These are phyloP conservation scores for Chymomyza fuscimana DNA, from an alignment of 2,888 invertebrate species.

Conservation along the genomic window DNA sequence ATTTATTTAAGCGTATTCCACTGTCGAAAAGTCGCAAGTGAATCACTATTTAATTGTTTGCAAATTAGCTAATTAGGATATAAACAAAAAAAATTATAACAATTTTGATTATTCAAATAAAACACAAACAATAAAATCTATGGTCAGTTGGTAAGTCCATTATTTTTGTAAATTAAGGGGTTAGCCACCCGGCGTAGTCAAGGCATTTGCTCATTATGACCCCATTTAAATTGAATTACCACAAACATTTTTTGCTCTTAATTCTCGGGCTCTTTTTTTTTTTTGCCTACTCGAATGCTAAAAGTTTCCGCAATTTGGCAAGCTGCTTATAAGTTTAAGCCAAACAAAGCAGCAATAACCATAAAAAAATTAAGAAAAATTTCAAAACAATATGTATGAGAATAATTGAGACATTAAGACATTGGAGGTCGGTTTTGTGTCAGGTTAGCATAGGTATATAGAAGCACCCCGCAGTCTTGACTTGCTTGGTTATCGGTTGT, in stretches of 20 bases:
- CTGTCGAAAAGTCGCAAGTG: too few species aligned
- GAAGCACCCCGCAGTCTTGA: constrained; percentile 8
- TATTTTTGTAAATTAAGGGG: constrained; percentile 9
- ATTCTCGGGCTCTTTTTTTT: constrained; percentile 8
- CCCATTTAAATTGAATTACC: constrained; percentile 48
- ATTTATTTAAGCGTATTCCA: too few species aligned
- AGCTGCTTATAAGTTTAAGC: constrained; percentile 33
- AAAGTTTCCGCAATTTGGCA: constrained; percentile 63
- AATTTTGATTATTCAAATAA: constrained; percentile 45
- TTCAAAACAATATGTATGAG: constrained; percentile 65
- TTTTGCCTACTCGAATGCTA: constrained; percentile 17
- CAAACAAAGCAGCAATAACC: constrained; percentile 54
- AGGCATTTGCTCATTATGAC: constrained; percentile 36
- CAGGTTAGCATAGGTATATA: constrained; percentile 10
- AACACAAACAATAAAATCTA: neutral
- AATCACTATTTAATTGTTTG: constrained; percentile 61
- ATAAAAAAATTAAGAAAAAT: constrained; percentile 67
- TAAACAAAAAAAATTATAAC: constrained; percentile 43
- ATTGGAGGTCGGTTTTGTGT: constrained; percentile 31
- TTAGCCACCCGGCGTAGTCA: constrained; percentile 38
- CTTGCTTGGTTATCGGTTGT: constrained; percentile 36
- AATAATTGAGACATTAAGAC: constrained; percentile 66
- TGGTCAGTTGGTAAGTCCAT: neutral
- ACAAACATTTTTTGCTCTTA: neutral
- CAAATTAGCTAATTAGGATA: constrained; percentile 69